Percentiles rank a stretch among this genome's conserved stretches.
phyloP scores from a whole-genome alignment of 2,888 invertebrate genomes.

The Cheilosia pagana region DNA sequence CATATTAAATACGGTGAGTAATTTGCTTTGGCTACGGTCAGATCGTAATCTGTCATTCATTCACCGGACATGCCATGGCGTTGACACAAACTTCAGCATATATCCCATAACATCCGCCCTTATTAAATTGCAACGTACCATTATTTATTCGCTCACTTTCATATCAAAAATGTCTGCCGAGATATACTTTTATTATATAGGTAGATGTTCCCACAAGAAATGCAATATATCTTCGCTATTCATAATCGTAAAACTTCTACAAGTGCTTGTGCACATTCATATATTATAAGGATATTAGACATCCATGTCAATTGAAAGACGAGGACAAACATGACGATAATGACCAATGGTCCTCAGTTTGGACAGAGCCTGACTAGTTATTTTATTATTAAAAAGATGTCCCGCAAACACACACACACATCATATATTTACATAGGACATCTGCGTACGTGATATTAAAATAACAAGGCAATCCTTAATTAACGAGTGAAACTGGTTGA shows the following conservation, averaged over 20 bases:
- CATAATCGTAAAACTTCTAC: slow-evolving; percentile 61
- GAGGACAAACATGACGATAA: slow-evolving; percentile 54
- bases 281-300: slow-evolving; percentile 34
- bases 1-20: slow-evolving; percentile 73
- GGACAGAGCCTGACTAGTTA: slow-evolving; percentile 6
- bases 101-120: slow-evolving; percentile 36
- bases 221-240: slow-evolving; percentile 63
- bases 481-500: slow-evolving; percentile 33
- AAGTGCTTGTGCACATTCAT: slow-evolving; percentile 37
- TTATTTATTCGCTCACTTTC: slow-evolving; percentile 57
- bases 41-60: slow-evolving; percentile 70
- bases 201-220: slow-evolving; percentile 44
- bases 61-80: slow-evolving; percentile 60
- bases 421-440: slow-evolving; percentile 61
- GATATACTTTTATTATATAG: slow-evolving; percentile 60
- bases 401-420: no score
- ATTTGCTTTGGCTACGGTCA: slow-evolving; percentile 69
- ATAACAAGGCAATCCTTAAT: slow-evolving; percentile 59
- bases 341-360: slow-evolving; percentile 36
- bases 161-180: slow-evolving; percentile 29
- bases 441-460: slow-evolving; percentile 38
- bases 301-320: slow-evolving; percentile 64
- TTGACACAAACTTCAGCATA: slow-evolving; percentile 36
- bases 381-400: slow-evolving; percentile 61
- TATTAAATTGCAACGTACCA: slow-evolving; percentile 66